These are phyloP conservation scores for Todus mexicanus DNA, from an alignment of 2,797 vertebrate species.

Conservation along the genomic window DNA sequence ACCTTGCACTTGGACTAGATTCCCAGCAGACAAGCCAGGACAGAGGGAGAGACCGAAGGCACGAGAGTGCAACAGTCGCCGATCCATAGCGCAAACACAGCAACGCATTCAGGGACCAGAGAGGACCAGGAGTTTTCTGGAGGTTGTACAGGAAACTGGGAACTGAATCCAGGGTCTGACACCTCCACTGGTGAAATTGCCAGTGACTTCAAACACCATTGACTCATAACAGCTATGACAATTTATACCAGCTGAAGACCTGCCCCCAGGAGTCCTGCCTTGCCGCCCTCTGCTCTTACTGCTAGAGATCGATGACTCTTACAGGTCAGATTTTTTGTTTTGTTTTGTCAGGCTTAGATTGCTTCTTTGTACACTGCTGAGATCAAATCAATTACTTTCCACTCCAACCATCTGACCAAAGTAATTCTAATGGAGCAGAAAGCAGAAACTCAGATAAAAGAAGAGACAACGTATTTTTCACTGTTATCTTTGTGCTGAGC, in stretches of 20 bases:
- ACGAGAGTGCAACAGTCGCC: rapidly evolving
- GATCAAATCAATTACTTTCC: conserved; percentile 62
- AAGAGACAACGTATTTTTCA: conserved; percentile 36
- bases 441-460: conserved; percentile 63
- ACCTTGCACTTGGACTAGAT: not conserved
- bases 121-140: not conserved
- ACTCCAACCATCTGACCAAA: conserved; percentile 56
- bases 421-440: conserved; percentile 68
- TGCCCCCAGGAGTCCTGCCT: conserved; percentile 41
- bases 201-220: conserved; percentile 37
- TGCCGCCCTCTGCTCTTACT: conserved; percentile 24
- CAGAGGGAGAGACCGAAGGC: not conserved
- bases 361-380: conserved; percentile 47
- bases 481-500: conserved; percentile 43
- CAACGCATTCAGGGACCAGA: not conserved
- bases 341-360: conserved; percentile 48
- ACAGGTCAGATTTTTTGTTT: conserved; percentile 48
- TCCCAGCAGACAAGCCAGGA: not conserved
- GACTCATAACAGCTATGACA: conserved; percentile 25
- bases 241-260: conserved; percentile 9
- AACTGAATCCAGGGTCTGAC: not conserved
- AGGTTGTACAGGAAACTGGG: not conserved
- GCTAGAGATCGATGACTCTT: conserved; percentile 58
- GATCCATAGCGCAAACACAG: not conserved
- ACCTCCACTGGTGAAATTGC: not conserved